Evolutionary conservation across 1,140 invertebrate genomes (phyloP), one percentile per base, ranked within the genome.

Genomic region (Anthonomus grandis): DNA sequence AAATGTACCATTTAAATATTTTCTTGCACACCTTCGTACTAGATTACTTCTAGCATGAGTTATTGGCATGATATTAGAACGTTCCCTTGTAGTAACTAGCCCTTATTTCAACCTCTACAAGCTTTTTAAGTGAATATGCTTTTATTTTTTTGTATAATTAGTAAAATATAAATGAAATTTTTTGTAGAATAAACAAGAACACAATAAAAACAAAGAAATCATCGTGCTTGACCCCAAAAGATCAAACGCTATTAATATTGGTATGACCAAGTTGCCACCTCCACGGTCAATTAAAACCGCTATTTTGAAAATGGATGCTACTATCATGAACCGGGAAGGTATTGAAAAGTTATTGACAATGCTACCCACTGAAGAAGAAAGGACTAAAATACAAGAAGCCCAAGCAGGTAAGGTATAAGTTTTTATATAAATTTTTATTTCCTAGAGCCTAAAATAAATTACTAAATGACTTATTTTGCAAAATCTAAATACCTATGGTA

Each of bases 191-290:
- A 85, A 93, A 81, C 87, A 91, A 76, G 92, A 93, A 74, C 81
- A 87, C 76, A 93, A 90, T 73, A 97, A 95, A 72, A 97, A 90
- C 70, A 92, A 95, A 74, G 91, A 95, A 75, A 87, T 98, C 50
- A 92, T 97, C 37, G 95, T 99, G 21, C 78, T 99, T 70, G 95
- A 98, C 75, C 87, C 94, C 18, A 99, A 99, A 72, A 80, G 97
- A 60, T 99, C 96, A 2, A 98, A 99, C 76, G 95, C 95, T 9
- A 99, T 99, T 63, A 99, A 99, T 74, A 99, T 99, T 68, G 95
- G 95, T n/a, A 93, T 99, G 86, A 99, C 96, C 8, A 98, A 98
- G 73, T 77, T 99, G 60, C 97, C 97, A 19, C 95, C 95, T 4
- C 91, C 95, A 2, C 83, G 95, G 52, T 93, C 95, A 2, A 99